Conservation (phyloP, 1,140 invertebrate genomes). For the Drosophila serrata region DNA sequence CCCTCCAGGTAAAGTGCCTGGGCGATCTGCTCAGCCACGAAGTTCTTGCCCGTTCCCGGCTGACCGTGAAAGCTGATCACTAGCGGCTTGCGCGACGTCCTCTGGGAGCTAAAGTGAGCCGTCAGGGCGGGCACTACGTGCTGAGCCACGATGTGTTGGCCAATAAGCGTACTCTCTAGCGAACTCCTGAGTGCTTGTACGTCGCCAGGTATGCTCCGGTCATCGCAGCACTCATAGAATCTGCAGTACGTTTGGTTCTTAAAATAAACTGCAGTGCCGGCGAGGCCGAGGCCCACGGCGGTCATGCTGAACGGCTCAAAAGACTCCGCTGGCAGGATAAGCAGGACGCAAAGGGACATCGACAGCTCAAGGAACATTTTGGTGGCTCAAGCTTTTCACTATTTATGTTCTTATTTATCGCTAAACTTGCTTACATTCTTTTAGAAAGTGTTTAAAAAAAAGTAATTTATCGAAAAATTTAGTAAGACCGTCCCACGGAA, state of each 20-base stretch:
- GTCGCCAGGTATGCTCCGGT: slow-evolving; percentile 82
- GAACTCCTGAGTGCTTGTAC: slow-evolving; percentile 28
- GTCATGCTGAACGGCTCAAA: slow-evolving; percentile 57
- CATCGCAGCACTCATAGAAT: slow-evolving; percentile 85
- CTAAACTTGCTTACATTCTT: neutral
- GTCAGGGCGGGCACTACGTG: slow-evolving; percentile 86
- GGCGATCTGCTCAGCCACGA: slow-evolving; percentile 93
- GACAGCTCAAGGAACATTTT: neutral
- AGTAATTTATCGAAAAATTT: neutral
- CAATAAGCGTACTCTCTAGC: slow-evolving; percentile 86
- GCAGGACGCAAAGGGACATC: neutral
- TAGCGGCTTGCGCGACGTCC: slow-evolving; percentile 88
- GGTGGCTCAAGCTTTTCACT: neutral
- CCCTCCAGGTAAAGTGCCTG: slow-evolving; percentile 91
- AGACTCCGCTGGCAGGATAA: neutral
- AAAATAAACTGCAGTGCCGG: slow-evolving; percentile 21
- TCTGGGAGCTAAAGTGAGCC: slow-evolving; percentile 85
- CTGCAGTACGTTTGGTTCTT: slow-evolving; percentile 60
- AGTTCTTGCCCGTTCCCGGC: slow-evolving; percentile 95
- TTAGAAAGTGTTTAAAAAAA: neutral
- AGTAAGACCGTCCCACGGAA: neutral
- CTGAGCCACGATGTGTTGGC: slow-evolving; percentile 88
- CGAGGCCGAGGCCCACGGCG: slow-evolving; percentile 12
- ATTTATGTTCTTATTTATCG: neutral
- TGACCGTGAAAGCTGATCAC: slow-evolving; percentile 92